These are phyloP conservation scores for Troglohyphantes excavatus DNA, from an alignment of 2,888 invertebrate genomes.

Conservation along the genomic window DNA sequence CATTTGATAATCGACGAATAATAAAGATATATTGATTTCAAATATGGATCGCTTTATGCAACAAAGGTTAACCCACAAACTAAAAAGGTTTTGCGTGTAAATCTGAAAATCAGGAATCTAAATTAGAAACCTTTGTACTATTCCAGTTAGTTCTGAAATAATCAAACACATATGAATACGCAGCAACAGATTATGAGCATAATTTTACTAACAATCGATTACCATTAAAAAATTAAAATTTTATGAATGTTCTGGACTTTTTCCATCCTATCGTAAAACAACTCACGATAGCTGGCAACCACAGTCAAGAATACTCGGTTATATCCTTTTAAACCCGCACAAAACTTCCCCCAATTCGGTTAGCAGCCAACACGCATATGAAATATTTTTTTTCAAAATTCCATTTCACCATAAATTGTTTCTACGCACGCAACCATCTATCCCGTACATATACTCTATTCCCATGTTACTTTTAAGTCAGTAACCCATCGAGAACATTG, in stretches of 20 bases:
- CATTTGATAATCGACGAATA: too few relatives aligned
- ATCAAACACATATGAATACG: too few relatives aligned
- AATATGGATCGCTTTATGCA: too few relatives aligned
- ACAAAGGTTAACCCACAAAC: too few relatives aligned
- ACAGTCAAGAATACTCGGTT: background rate
- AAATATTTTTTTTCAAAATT: background rate
- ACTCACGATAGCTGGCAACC: background rate
- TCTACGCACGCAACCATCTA: background rate
- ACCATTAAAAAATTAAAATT: too few relatives aligned
- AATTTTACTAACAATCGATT: too few relatives aligned
- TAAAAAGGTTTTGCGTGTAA: too few relatives aligned
- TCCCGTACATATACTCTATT: background rate
- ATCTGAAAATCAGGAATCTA: too few relatives aligned
- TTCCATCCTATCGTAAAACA: background rate
- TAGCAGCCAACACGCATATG: background rate
- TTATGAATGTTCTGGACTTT: background rate
- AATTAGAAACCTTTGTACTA: too few relatives aligned
- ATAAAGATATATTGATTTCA: too few relatives aligned
- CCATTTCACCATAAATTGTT: background rate
- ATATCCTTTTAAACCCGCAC: background rate
- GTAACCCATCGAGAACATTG: background rate
- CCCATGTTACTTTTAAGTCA: background rate
- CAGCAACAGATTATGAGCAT: too few relatives aligned
- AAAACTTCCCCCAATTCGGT: background rate
- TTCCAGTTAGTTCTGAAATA: too few relatives aligned